Evolutionary conservation across 2,113 vertebrate genomes (phyloP).

Genomic region (Hydrolagus affinis): DNA sequence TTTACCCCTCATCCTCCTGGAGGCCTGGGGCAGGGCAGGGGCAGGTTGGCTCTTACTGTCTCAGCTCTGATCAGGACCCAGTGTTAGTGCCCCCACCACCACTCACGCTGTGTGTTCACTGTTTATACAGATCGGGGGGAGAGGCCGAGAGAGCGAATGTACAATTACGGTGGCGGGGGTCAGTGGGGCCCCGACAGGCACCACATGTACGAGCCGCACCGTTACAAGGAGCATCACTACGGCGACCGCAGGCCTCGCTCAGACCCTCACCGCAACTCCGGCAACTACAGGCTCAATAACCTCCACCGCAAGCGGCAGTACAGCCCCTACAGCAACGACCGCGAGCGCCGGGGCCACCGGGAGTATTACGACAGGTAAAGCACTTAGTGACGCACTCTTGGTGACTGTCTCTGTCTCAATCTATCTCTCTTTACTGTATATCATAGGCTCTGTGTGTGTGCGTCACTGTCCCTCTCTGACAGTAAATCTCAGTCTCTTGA

Average conservation of each 20-base stretch:
- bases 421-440: background rate
- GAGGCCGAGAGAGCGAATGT: conserved; percentile 89
- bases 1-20: background rate
- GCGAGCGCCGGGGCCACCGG: conserved; percentile 81
- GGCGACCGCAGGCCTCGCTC: conserved; percentile 70
- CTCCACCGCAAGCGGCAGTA: conserved; percentile 81
- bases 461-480: too few species aligned
- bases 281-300: conserved; percentile 73
- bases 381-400: background rate
- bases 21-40: background rate
- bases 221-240: conserved; percentile 92
- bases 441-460: too few species aligned
- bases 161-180: conserved; percentile 70
- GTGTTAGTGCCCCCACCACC: background rate
- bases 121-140: conserved; percentile 72
- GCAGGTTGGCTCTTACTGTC: background rate
- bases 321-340: conserved; percentile 83
- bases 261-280: conserved; percentile 76
- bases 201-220: conserved; percentile 78
- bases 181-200: conserved; percentile 84
- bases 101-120: background rate
- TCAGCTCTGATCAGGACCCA: background rate
- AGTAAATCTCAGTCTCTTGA: too few species aligned
- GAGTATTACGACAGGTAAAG: conserved; percentile 87
- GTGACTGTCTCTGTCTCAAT: background rate